These are phyloP conservation scores for Tragelaphus strepsiceros DNA, from an alignment of 2,113 vertebrate species.

Conservation along the genomic window DNA sequence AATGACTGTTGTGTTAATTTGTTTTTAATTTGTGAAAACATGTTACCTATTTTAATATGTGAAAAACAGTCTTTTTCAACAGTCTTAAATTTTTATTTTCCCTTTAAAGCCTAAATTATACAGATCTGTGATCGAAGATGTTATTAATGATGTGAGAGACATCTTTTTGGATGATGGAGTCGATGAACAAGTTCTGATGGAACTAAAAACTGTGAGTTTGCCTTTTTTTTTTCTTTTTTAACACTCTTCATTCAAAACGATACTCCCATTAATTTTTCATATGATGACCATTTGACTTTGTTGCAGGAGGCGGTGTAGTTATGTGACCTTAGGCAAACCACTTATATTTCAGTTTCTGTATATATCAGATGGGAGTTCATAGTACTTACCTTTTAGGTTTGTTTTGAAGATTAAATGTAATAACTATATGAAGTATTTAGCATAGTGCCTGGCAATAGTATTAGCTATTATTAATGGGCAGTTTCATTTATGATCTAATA, in stretches of 20 bases:
- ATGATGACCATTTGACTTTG: background rate
- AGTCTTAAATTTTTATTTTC: slow-evolving; percentile 15
- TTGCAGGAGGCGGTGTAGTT: background rate
- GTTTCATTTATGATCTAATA: background rate
- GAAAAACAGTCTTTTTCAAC: background rate
- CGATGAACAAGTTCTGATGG: slow-evolving; percentile 96
- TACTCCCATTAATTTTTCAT: background rate
- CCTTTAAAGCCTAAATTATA: slow-evolving; percentile 93
- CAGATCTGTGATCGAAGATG: slow-evolving; percentile 97
- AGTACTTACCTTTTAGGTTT: background rate
- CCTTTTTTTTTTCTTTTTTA: background rate
- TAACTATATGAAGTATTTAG: background rate
- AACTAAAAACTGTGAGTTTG: slow-evolving; percentile 94
- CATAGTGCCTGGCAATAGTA: background rate
- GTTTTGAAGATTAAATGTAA: slow-evolving; percentile 30
- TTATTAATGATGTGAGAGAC: slow-evolving; percentile 97
- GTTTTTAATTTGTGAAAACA: slow-evolving; percentile 22
- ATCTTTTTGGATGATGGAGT: slow-evolving; percentile 98
- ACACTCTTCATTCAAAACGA: background rate
- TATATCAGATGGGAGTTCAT: background rate
- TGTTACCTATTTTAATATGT: background rate
- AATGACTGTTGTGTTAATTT: background rate
- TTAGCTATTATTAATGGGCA: background rate
- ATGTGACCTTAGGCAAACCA: background rate
- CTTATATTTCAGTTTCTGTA: background rate